Evolutionary conservation across 1,140 invertebrate genomes (phyloP).

Genomic region (Cephus cinctus): DNA sequence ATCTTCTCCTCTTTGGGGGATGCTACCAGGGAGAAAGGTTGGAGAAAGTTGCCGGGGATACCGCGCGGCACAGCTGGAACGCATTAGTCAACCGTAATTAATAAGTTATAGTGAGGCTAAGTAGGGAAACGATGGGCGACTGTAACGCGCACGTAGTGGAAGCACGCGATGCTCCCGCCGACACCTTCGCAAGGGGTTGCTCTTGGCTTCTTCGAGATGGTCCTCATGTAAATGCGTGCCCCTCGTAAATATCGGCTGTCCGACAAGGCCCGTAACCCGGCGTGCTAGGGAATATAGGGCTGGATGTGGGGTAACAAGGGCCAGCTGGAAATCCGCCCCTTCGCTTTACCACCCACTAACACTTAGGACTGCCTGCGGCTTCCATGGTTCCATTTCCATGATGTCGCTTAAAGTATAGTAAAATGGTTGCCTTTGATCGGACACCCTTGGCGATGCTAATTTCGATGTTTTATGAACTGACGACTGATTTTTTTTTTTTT

Average conservation of each 20-base stretch:
- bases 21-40: conserved; percentile 1
- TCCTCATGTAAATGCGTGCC: neutral
- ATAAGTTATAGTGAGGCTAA: conserved; percentile 45
- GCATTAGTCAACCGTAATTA: conserved; percentile 48
- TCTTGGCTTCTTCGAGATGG: no score
- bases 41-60: conserved; percentile 25
- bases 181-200: no score
- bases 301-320: conserved; percentile 21
- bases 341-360: conserved; percentile 1
- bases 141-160: neutral
- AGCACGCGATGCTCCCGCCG: no score
- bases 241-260: neutral
- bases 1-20: no score
- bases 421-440: no score
- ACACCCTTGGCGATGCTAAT: no score
- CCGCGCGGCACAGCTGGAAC: conserved; percentile 40
- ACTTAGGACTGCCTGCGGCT: conserved; percentile 1
- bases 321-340: conserved; percentile 14
- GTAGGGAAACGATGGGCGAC: conserved; percentile 36
- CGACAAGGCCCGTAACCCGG: no score
- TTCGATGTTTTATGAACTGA: no score
- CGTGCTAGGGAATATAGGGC: conserved; percentile 22
- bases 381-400: no score
- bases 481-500: no score
- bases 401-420: no score